Base-by-base conservation (phyloP, 2,888 invertebrate species). In the Ernsta delagoae region DNA sequence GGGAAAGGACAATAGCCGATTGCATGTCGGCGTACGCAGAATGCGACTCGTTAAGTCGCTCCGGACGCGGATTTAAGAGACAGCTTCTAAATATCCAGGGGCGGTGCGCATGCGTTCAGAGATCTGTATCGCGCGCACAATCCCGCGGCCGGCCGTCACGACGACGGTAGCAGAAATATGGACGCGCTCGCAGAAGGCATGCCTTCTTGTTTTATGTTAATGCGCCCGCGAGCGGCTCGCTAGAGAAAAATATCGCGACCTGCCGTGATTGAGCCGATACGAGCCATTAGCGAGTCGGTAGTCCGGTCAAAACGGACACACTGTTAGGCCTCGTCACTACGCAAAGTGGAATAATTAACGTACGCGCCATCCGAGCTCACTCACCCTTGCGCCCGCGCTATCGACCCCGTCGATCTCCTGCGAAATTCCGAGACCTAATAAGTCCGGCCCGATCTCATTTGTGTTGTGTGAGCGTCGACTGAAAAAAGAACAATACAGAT, bases 101-200 rank as follows among this genome's bases (percentile, higher is more conserved):
- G 81, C 84, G 84, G 85, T 79, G 81, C 84, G 84, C 86, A 85
- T 87, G 89, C 89, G 92, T 88, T 82, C 83, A 77, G 79, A 87
- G 90, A 92, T 93, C 89, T 80, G 90, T 92, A 93, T 93, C 92
- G 88, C 84, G 82, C 84, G 89, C 89, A 91, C 92, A 91, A 90
- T 90, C 89, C 89, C 89, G 89, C 82, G 80, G 80, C 83, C 83
- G 82, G 73, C 73, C 92, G 89, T 91, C 92, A 91, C 92, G 92
- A 91, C 91, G 91, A 87, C 87, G 86, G 83, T 83, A 83, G 86
- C 89, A 88, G 88, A 90, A 91, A 91, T 92, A 92, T 92, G 91
- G 92, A 90, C 53, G 69, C 86, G 85, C 77, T 79, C 79, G 80
- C 82, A n/a, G n/a, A n/a, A n/a, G n/a, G 85, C 87, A 81, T 82